phyloP scores from a whole-genome alignment of 2,888 invertebrate species.

The Spatulosminthurus flaviceps region DNA sequence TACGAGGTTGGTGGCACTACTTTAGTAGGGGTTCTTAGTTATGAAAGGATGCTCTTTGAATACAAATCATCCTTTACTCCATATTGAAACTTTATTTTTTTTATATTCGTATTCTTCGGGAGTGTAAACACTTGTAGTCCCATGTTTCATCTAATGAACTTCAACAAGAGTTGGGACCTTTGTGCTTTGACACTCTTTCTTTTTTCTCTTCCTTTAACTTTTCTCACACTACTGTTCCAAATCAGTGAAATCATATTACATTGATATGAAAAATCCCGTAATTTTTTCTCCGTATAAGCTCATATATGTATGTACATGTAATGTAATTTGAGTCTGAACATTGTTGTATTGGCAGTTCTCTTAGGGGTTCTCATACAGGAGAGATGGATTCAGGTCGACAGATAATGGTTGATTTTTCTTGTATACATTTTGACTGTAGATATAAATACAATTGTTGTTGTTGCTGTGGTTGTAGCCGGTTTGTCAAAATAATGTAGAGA shows the following conservation, averaged over 20 bases:
- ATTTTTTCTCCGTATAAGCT: too few species aligned
- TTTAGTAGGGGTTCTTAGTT: slow-evolving; percentile 45
- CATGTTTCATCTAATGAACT: slow-evolving; percentile 7
- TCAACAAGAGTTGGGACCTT: not conserved
- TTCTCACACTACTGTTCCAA: too few species aligned
- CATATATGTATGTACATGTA: too few species aligned
- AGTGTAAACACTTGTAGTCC: not conserved
- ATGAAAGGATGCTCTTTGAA: slow-evolving; percentile 33
- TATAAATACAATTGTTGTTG: not conserved
- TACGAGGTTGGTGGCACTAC: slow-evolving; percentile 44
- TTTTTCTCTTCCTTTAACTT: too few species aligned
- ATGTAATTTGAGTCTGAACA: too few species aligned
- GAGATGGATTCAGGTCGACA: too few species aligned
- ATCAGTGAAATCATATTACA: too few species aligned
- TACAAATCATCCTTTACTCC: slow-evolving; percentile 32
- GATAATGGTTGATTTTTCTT: not conserved
- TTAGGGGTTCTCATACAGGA: too few species aligned
- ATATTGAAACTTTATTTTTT: not conserved
- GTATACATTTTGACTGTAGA: not conserved
- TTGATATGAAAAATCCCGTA: too few species aligned
- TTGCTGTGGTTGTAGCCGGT: not conserved
- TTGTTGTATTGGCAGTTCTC: too few species aligned
- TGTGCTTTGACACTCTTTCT: too few species aligned
- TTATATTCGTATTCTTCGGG: not conserved
- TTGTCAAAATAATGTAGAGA: slow-evolving; percentile 10